Percentiles rank a stretch among this genome's conserved stretches.
These are phyloP conservation scores for Heliangelus exortis DNA, from an alignment of 2,797 vertebrate species.

Conservation along the genomic window DNA sequence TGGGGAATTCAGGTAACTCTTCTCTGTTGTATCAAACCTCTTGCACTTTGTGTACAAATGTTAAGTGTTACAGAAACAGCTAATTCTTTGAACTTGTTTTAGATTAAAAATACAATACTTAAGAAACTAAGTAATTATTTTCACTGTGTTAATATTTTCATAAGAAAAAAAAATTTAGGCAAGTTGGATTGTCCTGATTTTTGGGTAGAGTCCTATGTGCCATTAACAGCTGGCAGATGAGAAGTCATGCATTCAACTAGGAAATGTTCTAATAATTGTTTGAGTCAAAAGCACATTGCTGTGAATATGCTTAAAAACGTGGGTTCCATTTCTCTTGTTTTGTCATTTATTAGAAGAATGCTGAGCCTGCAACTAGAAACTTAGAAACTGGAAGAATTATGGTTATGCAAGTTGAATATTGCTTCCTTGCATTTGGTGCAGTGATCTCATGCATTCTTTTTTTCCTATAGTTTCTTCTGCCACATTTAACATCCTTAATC, in stretches of 20 bases:
- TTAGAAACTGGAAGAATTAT: not conserved
- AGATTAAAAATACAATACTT: not conserved
- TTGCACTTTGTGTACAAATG: conserved; percentile 23
- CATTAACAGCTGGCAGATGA: not conserved
- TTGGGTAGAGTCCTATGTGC: not conserved
- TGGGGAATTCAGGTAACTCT: conserved; percentile 92
- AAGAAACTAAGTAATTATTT: not conserved
- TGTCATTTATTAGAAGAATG: not conserved
- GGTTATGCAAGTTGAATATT: not conserved
- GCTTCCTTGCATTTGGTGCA: not conserved
- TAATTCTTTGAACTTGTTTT: not conserved
- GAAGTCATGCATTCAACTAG: conserved; percentile 68
- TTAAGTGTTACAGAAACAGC: conserved; percentile 60
- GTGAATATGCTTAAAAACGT: not conserved
- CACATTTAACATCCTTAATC: not conserved
- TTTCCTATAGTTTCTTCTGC: not conserved
- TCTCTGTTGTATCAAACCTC: conserved; percentile 63
- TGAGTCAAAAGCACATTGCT: not conserved
- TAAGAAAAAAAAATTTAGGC: not conserved
- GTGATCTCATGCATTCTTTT: not conserved
- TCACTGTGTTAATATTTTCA: not conserved
- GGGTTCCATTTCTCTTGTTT: not conserved
- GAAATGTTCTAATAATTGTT: not conserved
- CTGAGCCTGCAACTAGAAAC: not conserved
- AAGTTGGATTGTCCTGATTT: not conserved